Evolutionary conservation across 2,113 vertebrate species (phyloP), one percentile per base, ranked within the genome.

Genomic region (Prionailurus viverrinus): DNA sequence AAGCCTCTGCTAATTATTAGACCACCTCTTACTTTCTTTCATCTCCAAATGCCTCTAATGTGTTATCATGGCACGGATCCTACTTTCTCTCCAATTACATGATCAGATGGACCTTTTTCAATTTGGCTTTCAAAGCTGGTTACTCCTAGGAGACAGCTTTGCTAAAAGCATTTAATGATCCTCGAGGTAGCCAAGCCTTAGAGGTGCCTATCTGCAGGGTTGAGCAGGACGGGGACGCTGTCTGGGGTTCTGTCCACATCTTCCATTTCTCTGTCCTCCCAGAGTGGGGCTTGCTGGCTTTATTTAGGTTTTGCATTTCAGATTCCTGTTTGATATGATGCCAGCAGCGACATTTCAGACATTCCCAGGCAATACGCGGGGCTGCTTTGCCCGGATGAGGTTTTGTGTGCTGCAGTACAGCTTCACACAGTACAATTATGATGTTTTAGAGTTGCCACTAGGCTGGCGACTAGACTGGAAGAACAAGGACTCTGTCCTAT

Each of bases 131-230:
- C 97, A 97, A 97, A 98, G 97, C 96, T 36, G 74, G 88, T 98
- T 98, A 94, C 97, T 98, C 98, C 98, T 98, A 80, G 74, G 98
- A 98, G 97, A 98, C 98, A 98, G 97, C 95, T 97, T 98, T 98
- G 96, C 97, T 98, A 97, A 98, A 98, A 98, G 97, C 98, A 97
- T 97, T 97, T 98, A 98, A 98, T 98, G 97, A 97, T 98, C 86
- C 73, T 94, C 0, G 53, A 97, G 97, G 95, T 96, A 98, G 97
- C 94, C 98, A 98, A 97, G 86, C n/a, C 84, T 19, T 89, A 15
- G 95, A 97, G 97, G 93, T 97, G 94, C n/a, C 1, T 84, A 66
- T 94, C 94, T 93, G 85, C 6, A 11, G 81, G 33, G 36, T 2
- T 33, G 23, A 78, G 88, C 71, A 4, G 94, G 36, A 69, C 74